phyloP scores from a whole-genome alignment of 2,888 invertebrate genomes.

The Papilio protenor region DNA sequence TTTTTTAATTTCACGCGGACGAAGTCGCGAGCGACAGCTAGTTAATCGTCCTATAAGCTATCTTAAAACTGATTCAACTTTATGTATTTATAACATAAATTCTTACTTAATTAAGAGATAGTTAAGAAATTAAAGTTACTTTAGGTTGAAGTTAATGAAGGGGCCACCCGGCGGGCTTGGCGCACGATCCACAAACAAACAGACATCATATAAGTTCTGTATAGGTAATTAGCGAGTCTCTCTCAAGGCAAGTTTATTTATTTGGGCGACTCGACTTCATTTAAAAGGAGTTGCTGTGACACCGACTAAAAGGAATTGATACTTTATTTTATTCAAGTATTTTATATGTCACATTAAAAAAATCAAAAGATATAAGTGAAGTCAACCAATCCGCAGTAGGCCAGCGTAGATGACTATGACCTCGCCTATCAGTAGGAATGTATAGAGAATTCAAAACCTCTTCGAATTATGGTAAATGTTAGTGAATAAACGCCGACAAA shows the following conservation, averaged over 20 bases:
- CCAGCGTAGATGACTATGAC: no score
- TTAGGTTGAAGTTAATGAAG: conserved; percentile 37
- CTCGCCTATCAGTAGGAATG: no score
- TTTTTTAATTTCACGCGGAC: no score
- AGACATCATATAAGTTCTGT: conserved; percentile 52
- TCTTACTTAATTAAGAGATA: conserved; percentile 36
- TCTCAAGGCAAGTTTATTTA: conserved; percentile 75
- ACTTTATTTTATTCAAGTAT: conserved; percentile 49
- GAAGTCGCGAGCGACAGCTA: no score
- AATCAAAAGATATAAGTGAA: no score
- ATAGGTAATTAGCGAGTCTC: conserved; percentile 74
- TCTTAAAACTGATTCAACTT: background rate
- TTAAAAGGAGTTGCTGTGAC: conserved; percentile 62
- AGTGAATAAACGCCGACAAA: no score
- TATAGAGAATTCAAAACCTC: no score
- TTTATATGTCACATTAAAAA: background rate
- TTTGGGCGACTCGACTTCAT: conserved; percentile 74
- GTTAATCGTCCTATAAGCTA: background rate
- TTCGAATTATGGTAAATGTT: no score
- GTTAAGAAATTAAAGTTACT: conserved; percentile 42
- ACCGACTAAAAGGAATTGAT: conserved; percentile 57
- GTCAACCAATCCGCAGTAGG: no score
- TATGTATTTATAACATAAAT: background rate
- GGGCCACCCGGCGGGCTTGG: conserved; percentile 17
- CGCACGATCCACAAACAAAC: conserved; percentile 35